phyloP scores from a whole-genome alignment of 2,797 vertebrate species.

The Adelosebastes latens region DNA sequence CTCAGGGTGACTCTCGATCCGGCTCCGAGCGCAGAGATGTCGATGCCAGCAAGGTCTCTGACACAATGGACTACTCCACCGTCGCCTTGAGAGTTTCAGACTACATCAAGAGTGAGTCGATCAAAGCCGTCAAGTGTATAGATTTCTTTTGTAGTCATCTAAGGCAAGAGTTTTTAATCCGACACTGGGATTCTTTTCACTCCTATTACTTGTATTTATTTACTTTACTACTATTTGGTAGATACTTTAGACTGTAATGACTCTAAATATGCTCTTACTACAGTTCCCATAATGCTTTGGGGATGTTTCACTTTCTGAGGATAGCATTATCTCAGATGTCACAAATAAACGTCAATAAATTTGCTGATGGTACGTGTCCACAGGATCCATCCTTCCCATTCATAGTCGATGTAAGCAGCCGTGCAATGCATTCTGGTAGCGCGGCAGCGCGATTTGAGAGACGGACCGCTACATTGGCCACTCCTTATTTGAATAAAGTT shows the following conservation, averaged over 20 bases:
- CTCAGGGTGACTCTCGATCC: conserved; percentile 41
- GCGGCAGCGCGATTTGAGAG: no score
- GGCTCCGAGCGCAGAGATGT: conserved; percentile 24
- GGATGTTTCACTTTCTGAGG: background rate
- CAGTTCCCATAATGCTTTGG: background rate
- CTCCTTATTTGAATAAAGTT: no score
- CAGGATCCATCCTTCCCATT: no score
- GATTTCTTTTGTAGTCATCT: background rate
- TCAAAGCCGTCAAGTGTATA: background rate
- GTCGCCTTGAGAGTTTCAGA: conserved; percentile 91
- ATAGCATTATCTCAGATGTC: background rate
- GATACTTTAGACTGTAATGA: background rate
- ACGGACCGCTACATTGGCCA: no score
- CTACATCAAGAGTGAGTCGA: conserved; percentile 91
- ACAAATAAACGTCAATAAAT: background rate
- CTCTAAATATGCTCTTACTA: background rate
- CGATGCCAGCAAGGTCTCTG: conserved; percentile 56
- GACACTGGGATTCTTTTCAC: background rate
- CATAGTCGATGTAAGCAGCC: no score
- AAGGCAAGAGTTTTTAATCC: background rate
- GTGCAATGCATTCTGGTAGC: no score
- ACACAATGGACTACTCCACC: conserved; percentile 88
- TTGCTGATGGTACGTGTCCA: background rate
- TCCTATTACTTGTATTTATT: background rate
- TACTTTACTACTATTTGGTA: background rate